A percentile compares a stretch with the other conserved stretches of the same genome.
These are phyloP conservation scores for Drosophila limbata DNA, from an alignment of 2,888 invertebrate genomes.

Conservation along the genomic window DNA sequence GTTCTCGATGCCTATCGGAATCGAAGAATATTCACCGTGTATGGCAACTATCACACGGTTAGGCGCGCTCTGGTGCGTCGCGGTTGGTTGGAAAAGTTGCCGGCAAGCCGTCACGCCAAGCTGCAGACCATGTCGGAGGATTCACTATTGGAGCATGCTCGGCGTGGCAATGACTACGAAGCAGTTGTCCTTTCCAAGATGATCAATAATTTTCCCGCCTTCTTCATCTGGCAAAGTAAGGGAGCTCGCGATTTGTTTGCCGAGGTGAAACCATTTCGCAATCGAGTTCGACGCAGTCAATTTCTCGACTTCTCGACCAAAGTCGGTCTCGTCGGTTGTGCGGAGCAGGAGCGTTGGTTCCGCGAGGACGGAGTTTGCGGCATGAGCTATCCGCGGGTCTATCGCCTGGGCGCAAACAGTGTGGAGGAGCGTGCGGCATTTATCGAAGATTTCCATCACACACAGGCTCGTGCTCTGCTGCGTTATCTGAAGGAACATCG, in stretches of 20 bases:
- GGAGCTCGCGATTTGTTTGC: constrained; percentile 72
- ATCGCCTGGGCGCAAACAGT: constrained; percentile 71
- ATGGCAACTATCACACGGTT: constrained; percentile 80
- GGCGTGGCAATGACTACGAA: constrained; percentile 83
- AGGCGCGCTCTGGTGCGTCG: constrained; percentile 87
- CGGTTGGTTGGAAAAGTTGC: constrained; percentile 91
- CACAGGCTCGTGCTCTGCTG: constrained; percentile 91
- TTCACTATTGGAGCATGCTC: constrained; percentile 76
- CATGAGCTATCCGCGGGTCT: constrained; percentile 90
- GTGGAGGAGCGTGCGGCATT: constrained; percentile 80
- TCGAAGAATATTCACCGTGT: constrained; percentile 83
- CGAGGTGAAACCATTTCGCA: constrained; percentile 77
- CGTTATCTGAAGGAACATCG: constrained; percentile 85
- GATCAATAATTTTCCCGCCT: constrained; percentile 88
- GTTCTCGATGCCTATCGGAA: constrained; percentile 82
- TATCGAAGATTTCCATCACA: constrained; percentile 89
- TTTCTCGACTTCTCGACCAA: constrained; percentile 86
- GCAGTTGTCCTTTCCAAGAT: constrained; percentile 87
- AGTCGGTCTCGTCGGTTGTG: constrained; percentile 85
- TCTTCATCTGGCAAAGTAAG: constrained; percentile 90
- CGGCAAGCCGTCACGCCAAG: constrained; percentile 77
- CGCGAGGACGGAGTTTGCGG: constrained; percentile 77
- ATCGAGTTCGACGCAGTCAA: constrained; percentile 77
- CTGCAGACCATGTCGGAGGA: constrained; percentile 81
- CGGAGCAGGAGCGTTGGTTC: constrained; percentile 82